A percentile compares a stretch with the other conserved stretches of the same genome.
Evolutionary conservation across 2,797 vertebrate genomes (phyloP).

Genomic region (Xenops minutus): DNA sequence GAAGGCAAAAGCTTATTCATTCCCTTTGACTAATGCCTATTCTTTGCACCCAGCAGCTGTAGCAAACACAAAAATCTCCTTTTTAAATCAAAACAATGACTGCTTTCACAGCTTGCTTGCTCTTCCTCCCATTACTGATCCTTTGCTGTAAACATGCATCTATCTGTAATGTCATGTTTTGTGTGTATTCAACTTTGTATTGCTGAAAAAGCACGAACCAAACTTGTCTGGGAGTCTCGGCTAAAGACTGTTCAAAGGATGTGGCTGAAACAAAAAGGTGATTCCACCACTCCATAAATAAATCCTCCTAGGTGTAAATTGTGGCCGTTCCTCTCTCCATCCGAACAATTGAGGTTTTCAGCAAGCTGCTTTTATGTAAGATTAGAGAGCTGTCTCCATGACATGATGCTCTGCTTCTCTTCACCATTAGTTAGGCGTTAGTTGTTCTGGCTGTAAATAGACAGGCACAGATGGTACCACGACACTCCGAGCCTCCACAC

Average conservation of each 20-base stretch:
- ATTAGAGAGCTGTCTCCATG: slow-evolving; percentile 44
- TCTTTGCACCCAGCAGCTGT: background rate
- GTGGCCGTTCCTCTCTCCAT: background rate
- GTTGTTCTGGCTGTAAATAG: slow-evolving; percentile 68
- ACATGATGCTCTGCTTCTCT: slow-evolving; percentile 50
- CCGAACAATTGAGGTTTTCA: background rate
- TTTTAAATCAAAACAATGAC: background rate
- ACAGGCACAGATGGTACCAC: slow-evolving; percentile 66
- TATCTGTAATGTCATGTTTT: background rate
- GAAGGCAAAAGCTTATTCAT: background rate
- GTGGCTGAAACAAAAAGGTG: background rate
- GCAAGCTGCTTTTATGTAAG: slow-evolving; percentile 48
- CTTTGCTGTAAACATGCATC: background rate
- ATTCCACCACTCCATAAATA: background rate
- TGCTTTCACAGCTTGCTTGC: background rate
- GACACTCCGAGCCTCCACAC: slow-evolving; percentile 60
- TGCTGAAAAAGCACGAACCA: background rate
- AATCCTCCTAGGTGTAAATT: background rate
- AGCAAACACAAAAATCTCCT: background rate
- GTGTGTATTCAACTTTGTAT: background rate
- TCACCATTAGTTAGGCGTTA: slow-evolving; percentile 63
- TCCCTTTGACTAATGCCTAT: background rate
- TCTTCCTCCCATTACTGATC: background rate
- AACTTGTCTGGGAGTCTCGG: background rate
- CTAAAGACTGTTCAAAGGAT: background rate